Evolutionary conservation across 1,140 invertebrate genomes (phyloP).

Genomic region (Brevipalpus yothersi): DNA sequence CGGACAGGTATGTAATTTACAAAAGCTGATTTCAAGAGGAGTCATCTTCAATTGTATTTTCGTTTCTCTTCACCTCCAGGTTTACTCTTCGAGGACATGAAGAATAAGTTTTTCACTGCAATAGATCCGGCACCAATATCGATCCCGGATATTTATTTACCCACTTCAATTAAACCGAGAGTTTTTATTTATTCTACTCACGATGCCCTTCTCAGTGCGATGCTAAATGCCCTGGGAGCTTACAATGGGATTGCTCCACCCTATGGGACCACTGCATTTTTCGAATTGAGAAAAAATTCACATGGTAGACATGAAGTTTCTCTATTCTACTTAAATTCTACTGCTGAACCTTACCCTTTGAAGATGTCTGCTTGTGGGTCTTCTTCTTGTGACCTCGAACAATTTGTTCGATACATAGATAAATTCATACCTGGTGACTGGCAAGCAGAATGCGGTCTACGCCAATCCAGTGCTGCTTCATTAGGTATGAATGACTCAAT

Average conservation of each 20-base stretch:
- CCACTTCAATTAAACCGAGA: neutral
- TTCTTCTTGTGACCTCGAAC: neutral
- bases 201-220: slow-evolving; percentile 2
- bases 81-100: slow-evolving; percentile 3
- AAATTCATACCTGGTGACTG: neutral
- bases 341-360: neutral
- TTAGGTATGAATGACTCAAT: too few species aligned
- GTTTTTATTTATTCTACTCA: slow-evolving; percentile 32
- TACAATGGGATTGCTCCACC: neutral
- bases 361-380: neutral
- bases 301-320: neutral
- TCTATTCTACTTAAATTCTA: neutral
- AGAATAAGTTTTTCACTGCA: neutral
- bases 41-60: neutral
- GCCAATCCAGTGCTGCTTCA: too few species aligned
- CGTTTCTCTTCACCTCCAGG: neutral
- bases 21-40: neutral
- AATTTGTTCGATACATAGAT: neutral
- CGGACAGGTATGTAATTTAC: neutral
- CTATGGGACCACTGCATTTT: neutral
- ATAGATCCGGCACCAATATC: neutral
- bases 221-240: slow-evolving; percentile 6
- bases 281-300: neutral
- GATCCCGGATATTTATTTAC: neutral
- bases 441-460: neutral